phyloP scores from a whole-genome alignment of 2,888 invertebrate species.

The Xanthorhoe designata region DNA sequence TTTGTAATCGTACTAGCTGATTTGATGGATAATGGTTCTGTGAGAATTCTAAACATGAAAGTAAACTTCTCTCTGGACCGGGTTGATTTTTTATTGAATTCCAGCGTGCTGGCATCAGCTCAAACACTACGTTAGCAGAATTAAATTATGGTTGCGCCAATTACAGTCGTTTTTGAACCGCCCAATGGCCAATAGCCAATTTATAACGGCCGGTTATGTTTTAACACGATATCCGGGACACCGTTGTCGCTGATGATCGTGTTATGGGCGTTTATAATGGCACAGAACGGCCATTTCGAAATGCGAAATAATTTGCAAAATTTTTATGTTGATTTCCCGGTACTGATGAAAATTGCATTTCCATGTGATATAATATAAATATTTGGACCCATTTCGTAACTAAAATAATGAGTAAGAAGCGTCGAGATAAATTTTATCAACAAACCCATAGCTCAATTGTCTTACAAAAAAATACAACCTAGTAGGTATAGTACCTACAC shows the following conservation, averaged over 20 bases:
- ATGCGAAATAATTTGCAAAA: not conserved
- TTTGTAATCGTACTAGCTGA: too few relatives aligned
- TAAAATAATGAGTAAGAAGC: too few relatives aligned
- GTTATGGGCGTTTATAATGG: constrained; percentile 32
- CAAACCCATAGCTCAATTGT: too few relatives aligned
- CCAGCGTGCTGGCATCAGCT: constrained; percentile 75
- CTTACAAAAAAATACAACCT: too few relatives aligned
- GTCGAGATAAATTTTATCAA: too few relatives aligned
- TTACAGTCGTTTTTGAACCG: constrained; percentile 80
- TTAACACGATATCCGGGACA: constrained; percentile 50
- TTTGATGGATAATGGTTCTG: too few relatives aligned
- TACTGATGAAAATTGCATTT: not conserved
- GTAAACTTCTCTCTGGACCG: constrained; percentile 47
- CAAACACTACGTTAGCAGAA: constrained; percentile 80
- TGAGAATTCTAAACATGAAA: constrained; percentile 1
- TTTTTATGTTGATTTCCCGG: not conserved
- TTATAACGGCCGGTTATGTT: constrained; percentile 64
- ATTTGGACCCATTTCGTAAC: not conserved
- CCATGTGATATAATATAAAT: not conserved
- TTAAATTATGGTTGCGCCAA: constrained; percentile 80
- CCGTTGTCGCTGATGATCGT: constrained; percentile 42
- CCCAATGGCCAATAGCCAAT: constrained; percentile 77
- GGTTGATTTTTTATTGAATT: constrained; percentile 76
- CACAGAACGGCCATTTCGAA: constrained; percentile 1
- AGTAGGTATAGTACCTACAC: too few relatives aligned